phyloP scores from a whole-genome alignment of 2,888 invertebrate species.

The Sarcophaga variegata region DNA sequence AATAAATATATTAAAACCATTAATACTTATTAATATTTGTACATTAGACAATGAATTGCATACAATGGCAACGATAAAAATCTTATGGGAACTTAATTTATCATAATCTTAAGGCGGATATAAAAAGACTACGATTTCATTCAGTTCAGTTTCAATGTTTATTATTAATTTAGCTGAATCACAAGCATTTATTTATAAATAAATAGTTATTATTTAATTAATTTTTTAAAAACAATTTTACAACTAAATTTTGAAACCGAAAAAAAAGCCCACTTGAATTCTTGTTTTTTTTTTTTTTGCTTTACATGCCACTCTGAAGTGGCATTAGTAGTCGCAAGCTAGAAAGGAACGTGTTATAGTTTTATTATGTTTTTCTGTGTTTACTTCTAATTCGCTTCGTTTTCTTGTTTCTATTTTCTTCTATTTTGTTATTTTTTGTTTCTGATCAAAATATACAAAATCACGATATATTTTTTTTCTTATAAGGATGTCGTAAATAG shows the following conservation, averaged over 20 bases:
- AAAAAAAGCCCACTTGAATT: too few species aligned
- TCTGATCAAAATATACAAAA: slow-evolving; percentile 50
- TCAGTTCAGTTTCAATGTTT: not conserved
- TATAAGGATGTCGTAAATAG: slow-evolving; percentile 68
- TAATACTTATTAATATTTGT: not conserved
- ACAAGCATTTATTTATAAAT: not conserved
- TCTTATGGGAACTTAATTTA: not conserved
- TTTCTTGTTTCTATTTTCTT: slow-evolving; percentile 36
- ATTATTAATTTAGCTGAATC: not conserved
- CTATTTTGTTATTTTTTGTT: slow-evolving; percentile 28
- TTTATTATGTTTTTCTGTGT: slow-evolving; percentile 10
- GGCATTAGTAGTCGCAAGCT: not conserved
- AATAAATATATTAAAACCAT: not conserved
- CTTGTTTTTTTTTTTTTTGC: not conserved
- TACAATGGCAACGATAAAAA: not conserved
- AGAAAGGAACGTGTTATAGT: slow-evolving; percentile 59
- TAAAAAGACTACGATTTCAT: not conserved
- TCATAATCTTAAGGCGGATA: not conserved
- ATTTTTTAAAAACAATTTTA: not conserved
- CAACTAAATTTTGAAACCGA: not conserved
- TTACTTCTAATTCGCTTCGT: not conserved
- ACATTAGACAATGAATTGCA: not conserved
- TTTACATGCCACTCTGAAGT: not conserved
- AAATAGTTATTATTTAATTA: too few species aligned
- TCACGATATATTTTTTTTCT: slow-evolving; percentile 60